phyloP scores from a whole-genome alignment of 1,140 invertebrate species.

The Camponotus pennsylvanicus region DNA sequence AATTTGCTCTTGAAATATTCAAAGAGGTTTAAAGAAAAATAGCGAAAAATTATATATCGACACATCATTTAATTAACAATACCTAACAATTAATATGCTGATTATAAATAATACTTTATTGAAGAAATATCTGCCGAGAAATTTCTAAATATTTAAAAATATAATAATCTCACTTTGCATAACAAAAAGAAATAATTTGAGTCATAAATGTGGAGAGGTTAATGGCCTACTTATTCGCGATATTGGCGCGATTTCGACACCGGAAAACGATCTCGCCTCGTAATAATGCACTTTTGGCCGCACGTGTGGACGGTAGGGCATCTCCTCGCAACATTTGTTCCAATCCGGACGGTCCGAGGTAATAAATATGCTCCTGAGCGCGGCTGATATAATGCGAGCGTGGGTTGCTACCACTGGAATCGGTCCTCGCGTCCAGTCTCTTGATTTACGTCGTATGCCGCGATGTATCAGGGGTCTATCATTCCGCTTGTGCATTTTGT shows the following conservation, averaged over 20 bases:
- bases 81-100: background rate
- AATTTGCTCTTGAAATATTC: background rate
- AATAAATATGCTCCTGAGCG: conserved; percentile 82
- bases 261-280: conserved; percentile 15
- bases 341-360: conserved; percentile 77
- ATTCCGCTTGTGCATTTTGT: conserved; percentile 79
- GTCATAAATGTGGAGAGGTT: background rate
- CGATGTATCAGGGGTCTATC: conserved; percentile 81
- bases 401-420: conserved; percentile 82
- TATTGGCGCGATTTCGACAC: conserved; percentile 12
- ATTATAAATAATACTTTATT: background rate
- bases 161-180: too few species aligned
- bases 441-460: conserved; percentile 83
- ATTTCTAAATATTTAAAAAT: too few species aligned
- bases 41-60: too few species aligned
- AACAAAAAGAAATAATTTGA: background rate
- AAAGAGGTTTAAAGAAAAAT: background rate
- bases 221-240: conserved; percentile 4
- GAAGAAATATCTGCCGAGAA: too few species aligned
- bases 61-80: background rate
- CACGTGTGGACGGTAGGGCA: conserved; percentile 47
- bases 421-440: conserved; percentile 79
- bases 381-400: conserved; percentile 83
- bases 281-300: conserved; percentile 66
- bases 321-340: conserved; percentile 77